Evolutionary conservation across 2,113 vertebrate genomes (phyloP).

Genomic region (Antennarius striatus): DNA sequence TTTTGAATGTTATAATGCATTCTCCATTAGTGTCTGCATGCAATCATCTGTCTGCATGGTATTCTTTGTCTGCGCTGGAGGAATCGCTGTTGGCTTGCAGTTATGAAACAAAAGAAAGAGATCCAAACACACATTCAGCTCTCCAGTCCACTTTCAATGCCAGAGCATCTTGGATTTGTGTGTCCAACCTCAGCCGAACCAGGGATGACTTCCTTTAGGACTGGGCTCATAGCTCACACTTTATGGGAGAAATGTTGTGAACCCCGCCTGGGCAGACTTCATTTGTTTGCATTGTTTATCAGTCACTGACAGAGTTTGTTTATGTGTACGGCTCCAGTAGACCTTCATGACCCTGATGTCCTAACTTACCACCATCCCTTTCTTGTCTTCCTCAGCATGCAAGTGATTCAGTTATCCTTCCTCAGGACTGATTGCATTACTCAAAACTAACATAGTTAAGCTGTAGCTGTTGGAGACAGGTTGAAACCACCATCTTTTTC

Average conservation of each 20-base stretch:
- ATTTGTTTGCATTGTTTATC: constrained; percentile 74
- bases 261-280: constrained; percentile 39
- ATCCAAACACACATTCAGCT: constrained; percentile 67
- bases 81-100: constrained; percentile 54
- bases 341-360: constrained; percentile 50
- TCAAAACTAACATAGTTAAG: constrained; percentile 17
- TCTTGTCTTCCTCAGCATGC: not conserved
- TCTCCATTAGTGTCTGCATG: constrained; percentile 25
- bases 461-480: constrained; percentile 4
- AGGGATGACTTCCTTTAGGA: constrained; percentile 43
- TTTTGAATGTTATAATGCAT: constrained; percentile 49
- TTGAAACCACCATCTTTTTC: constrained; percentile 29
- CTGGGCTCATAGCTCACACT: constrained; percentile 36
- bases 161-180: constrained; percentile 45
- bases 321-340: constrained; percentile 66
- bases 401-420: constrained; percentile 24
- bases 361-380: constrained; percentile 1
- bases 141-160: constrained; percentile 19
- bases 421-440: constrained; percentile 42
- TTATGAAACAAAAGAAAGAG: constrained; percentile 66
- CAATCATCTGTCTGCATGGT: constrained; percentile 34
- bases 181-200: constrained; percentile 52
- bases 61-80: constrained; percentile 24
- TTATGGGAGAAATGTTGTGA: constrained; percentile 20
- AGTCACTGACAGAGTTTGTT: constrained; percentile 68